A percentile compares a stretch with the other conserved stretches of the same genome.
These are phyloP conservation scores for Tokudaia muenninki DNA, from an alignment of 2,797 vertebrate species.

Conservation along the genomic window DNA sequence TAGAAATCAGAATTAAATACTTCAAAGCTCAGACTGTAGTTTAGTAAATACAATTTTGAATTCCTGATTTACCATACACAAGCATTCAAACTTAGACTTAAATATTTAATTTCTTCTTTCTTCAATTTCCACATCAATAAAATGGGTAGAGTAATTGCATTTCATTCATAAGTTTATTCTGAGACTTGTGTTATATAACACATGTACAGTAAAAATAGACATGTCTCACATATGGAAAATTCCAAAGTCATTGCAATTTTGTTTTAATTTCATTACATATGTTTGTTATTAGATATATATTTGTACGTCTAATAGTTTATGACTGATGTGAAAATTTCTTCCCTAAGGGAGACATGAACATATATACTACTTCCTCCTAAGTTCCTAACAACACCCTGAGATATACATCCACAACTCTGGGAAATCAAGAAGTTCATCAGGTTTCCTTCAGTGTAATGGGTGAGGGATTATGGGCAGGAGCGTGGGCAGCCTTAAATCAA, in stretches of 20 bases:
- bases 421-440: too few species aligned
- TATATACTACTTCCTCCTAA: not conserved
- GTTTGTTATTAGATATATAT: not conserved
- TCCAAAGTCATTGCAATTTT: conserved; percentile 6
- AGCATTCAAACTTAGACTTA: not conserved
- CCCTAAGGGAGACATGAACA: not conserved
- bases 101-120: not conserved
- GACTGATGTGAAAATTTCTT: not conserved
- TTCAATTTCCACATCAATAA: conserved; percentile 15
- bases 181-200: not conserved
- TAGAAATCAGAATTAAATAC: not conserved
- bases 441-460: not conserved
- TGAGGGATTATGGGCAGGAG: not conserved
- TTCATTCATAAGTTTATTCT: conserved; percentile 2
- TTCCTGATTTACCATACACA: not conserved
- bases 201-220: not conserved
- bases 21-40: not conserved
- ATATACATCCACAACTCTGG: not conserved
- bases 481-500: not conserved
- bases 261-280: not conserved
- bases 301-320: not conserved
- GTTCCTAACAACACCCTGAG: not conserved
- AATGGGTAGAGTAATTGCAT: conserved; percentile 1
- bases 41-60: conserved; percentile 2
- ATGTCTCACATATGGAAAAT: not conserved